Conservation (phyloP, 2,113 vertebrate genomes). For the Eulemur rufifrons region DNA sequence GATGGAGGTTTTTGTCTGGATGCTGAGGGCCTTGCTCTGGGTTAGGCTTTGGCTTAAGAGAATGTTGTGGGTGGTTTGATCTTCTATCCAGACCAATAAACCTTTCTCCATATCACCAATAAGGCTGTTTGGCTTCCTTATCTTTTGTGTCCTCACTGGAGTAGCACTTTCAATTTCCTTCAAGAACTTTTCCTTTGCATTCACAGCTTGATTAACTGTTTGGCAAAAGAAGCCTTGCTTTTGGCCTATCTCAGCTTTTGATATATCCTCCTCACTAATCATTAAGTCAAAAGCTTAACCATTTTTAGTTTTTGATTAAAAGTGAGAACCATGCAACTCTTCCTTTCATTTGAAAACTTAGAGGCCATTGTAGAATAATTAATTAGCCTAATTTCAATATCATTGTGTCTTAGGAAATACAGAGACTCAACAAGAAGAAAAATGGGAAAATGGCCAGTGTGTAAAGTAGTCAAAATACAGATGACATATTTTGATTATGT, state of each 20-base stretch:
- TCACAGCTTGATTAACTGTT: background rate
- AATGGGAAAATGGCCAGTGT: background rate
- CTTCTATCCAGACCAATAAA: background rate
- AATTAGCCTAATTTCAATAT: background rate
- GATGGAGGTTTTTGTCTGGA: background rate
- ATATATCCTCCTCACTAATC: background rate
- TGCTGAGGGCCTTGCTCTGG: background rate
- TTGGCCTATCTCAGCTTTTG: background rate
- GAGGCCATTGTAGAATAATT: background rate
- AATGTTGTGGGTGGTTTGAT: background rate
- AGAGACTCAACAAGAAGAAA: background rate
- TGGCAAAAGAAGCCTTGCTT: background rate
- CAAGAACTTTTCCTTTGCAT: background rate
- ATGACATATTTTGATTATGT: background rate
- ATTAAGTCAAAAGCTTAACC: background rate
- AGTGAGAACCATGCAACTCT: background rate
- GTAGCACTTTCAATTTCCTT: background rate
- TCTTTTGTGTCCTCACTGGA: background rate
- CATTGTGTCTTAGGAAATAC: background rate
- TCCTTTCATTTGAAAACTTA: background rate
- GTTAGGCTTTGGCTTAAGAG: background rate
- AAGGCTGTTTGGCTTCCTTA: background rate
- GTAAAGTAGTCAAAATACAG: background rate
- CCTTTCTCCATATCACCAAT: background rate
- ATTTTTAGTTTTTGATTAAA: background rate